Base-by-base conservation (phyloP, 2,113 vertebrate species). In the Pavo muticus region DNA sequence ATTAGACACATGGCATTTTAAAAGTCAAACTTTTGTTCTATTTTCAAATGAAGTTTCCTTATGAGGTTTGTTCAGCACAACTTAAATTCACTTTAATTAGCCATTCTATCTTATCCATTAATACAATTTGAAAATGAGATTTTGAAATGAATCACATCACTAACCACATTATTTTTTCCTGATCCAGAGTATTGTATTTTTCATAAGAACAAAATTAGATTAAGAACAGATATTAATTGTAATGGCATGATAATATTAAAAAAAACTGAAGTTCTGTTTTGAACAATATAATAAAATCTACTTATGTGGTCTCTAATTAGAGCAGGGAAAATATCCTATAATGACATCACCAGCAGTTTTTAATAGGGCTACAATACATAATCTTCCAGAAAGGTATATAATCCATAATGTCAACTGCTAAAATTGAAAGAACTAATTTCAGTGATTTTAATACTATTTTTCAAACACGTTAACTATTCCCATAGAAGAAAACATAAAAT, bases 11-110 rank as follows among this genome's bases (percentile, higher is more conserved):
- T 32, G 9, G 12, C 18, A 64, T 77, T 86, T 75, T 45, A 82
- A 84, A 71, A 79, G 20, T 13, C 9, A 74, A 90, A 79, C 32
- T 82, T 24, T 56, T 73, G 88, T 86, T 72, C 25, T 69, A 59
- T 57, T 80, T 64, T 76, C 29, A 57, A 72, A 83, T 40, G 84
- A 81, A 68, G 81, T 72, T 72, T 74, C 83, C 77, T 88, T 84
- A 93, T 61, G 67, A 82, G 12, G 48, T 67, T 87, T 87, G 91
- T 88, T 90, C 76, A 93, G 71, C 32, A 72, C 47, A 88, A 56
- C 40, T 74, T 91, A 40, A n/a, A 78, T 87, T 96, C 20, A 76
- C 59, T 84, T 92, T 79, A 93, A 84, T 81, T 87, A 91, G 44
- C 45, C 21, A 72, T 77, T 85, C 74, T 63, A 87, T 86, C 39